Conservation (phyloP, 2,797 vertebrate species). For the Enteromius radiatus region DNA sequence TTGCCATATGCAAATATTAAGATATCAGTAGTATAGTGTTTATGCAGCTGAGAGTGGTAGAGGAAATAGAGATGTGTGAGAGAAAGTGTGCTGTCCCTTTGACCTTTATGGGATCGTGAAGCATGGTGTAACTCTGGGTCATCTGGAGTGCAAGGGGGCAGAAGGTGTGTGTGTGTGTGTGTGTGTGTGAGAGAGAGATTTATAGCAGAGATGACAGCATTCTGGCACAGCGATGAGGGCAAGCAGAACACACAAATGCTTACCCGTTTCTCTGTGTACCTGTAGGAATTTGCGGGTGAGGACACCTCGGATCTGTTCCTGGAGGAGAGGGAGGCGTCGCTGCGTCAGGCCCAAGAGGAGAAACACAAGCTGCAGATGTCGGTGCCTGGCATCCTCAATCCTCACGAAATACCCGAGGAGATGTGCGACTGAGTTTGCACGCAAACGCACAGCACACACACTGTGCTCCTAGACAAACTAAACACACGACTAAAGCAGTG, state of each 20-base stretch:
- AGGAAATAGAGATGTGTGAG: constrained; percentile 7
- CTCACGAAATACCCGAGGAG: constrained; percentile 98
- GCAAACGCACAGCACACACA: constrained; percentile 54
- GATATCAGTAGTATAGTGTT: neutral
- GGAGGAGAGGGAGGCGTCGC: constrained; percentile 94
- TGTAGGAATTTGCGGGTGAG: constrained; percentile 96
- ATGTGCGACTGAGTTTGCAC: constrained; percentile 91
- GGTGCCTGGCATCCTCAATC: constrained; percentile 97
- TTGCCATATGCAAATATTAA: neutral
- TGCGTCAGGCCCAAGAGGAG: constrained; percentile 96
- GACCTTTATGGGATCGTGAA: constrained; percentile 31
- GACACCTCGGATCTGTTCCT: constrained; percentile 96
- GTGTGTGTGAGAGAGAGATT: constrained; percentile 3
- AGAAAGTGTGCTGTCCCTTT: neutral
- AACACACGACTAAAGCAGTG: constrained; percentile 72
- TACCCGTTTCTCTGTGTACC: constrained; percentile 8
- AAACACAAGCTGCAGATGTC: constrained; percentile 99
- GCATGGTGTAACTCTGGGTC: neutral
- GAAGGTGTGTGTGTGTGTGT: neutral
- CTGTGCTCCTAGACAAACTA: constrained; percentile 63
- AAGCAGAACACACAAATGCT: constrained; percentile 1
- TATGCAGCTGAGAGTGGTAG: neutral
- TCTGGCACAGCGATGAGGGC: neutral
- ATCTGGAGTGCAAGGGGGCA: constrained; percentile 24
- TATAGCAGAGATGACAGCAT: constrained; percentile 14